A percentile compares a stretch with the other conserved stretches of the same genome.
Conservation (phyloP, 35 echinoderm and acorn worm genomes). For the Stichopus chloronotus region DNA sequence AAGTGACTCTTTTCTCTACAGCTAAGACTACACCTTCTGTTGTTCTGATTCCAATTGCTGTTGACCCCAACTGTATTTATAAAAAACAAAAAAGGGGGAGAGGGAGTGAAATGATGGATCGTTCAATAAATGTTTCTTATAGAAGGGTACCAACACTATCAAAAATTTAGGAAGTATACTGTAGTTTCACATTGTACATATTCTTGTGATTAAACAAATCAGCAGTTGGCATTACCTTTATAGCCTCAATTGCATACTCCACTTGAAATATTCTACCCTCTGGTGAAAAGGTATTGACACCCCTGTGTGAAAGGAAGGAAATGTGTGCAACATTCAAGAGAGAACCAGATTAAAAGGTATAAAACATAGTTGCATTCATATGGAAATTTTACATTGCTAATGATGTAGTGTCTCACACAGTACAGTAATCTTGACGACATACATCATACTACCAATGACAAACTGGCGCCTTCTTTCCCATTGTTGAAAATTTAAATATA, state of each 20-base stretch:
- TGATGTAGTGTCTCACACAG: too few species aligned
- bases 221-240: conserved; percentile 75
- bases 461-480: too few species aligned
- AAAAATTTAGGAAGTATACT: neutral
- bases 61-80: conserved; percentile 86
- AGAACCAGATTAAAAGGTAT: too few species aligned
- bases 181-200: neutral
- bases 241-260: conserved; percentile 99
- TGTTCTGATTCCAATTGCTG: conserved; percentile 93
- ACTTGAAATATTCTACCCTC: conserved; percentile 99
- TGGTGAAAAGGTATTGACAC: conserved; percentile 99
- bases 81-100: neutral
- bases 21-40: conserved; percentile 86
- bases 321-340: neutral
- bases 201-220: neutral
- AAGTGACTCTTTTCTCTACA: conserved; percentile 93
- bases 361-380: too few species aligned
- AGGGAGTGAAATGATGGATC: neutral
- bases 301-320: conserved; percentile 60
- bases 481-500: too few species aligned
- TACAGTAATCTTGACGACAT: too few species aligned
- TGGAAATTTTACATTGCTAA: too few species aligned
- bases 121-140: neutral
- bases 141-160: neutral
- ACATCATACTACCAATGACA: too few species aligned